Evolutionary conservation across 2,797 vertebrate species (phyloP).

Genomic region (Hylomyscus alleni): DNA sequence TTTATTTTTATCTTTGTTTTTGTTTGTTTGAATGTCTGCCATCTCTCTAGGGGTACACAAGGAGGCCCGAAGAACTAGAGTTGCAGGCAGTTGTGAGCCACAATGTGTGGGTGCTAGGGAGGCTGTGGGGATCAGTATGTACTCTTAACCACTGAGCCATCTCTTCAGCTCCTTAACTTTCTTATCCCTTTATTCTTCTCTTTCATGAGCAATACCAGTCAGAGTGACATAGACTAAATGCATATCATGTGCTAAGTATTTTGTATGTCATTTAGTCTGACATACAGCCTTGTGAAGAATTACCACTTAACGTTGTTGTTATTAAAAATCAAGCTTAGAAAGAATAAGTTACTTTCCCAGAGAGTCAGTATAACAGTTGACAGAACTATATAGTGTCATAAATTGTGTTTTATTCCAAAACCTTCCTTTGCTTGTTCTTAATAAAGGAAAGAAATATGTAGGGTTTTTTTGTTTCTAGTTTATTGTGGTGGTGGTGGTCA

Average conservation of each 20-base stretch:
- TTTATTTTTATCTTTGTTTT: neutral
- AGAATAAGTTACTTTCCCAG: slow-evolving; percentile 31
- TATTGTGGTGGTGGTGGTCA: neutral
- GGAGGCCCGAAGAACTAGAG: neutral
- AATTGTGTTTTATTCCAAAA: slow-evolving; percentile 24
- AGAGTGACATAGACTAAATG: slow-evolving; percentile 42
- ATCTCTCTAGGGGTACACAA: neutral
- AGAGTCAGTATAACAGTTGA: neutral
- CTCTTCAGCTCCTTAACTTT: neutral
- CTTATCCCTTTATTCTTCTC: slow-evolving; percentile 42
- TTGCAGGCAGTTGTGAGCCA: neutral
- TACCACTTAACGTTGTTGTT: neutral
- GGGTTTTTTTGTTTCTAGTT: neutral
- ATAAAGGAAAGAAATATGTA: neutral
- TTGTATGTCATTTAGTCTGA: slow-evolving; percentile 27
- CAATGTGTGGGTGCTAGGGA: neutral
- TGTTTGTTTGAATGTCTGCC: neutral
- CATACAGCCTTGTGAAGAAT: slow-evolving; percentile 25
- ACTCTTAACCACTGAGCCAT: neutral
- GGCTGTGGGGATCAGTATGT: neutral
- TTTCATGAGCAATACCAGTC: neutral
- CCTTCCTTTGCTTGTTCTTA: slow-evolving; percentile 22
- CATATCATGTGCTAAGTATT: neutral
- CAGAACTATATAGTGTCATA: slow-evolving; percentile 40
- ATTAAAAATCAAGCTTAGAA: neutral